Evolutionary conservation across 2,113 vertebrate species (phyloP), one percentile per base, ranked within the genome.

Genomic region (Coptodon bakossiorum): DNA sequence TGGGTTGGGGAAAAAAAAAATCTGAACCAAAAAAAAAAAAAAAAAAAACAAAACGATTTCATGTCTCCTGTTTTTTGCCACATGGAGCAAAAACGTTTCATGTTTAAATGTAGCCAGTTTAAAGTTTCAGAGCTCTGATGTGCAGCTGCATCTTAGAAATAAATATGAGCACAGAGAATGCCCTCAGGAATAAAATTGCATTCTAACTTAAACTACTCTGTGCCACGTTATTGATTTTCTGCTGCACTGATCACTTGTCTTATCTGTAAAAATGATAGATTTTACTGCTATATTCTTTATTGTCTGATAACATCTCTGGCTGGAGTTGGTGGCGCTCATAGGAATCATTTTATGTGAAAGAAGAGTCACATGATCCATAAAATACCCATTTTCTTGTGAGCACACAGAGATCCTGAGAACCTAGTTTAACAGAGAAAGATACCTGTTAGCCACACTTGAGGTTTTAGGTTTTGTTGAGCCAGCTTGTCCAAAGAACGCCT

Each of bases 1-100:
- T n/a, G n/a, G n/a, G n/a, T n/a, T n/a, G n/a, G n/a, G n/a, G n/a
- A 34, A 6, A 22, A 29, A 4, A 1, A 3, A 1, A 0, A 0
- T n/a, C n/a, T n/a, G n/a, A n/a, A n/a, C n/a, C n/a, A n/a, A n/a
- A n/a, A n/a, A n/a, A n/a, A 2, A 19, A 7, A 34, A 6, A 22
- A 29, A 4, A 1, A 3, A 1, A 0, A 0, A 13, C 16, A 61
- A 36, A 63, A 36, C 0, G 1, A 63, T 63, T 63, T 63, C 57
- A 61, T 31, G 9, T 61, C 29, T 59, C 57, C 16, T 61, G 57
- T 61, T 61, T 61, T 61, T 61, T 61, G 16, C 16, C 29, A 19
- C 57, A 34, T 61, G 29, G 57, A 6, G 57, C 57, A 61, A 61
- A 61, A 61, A 3, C 17, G 14, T 61, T 61, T 34, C 29, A 11